Evolutionary conservation across 2,888 invertebrate genomes (phyloP).

Genomic region (Callimorpha dominula): DNA sequence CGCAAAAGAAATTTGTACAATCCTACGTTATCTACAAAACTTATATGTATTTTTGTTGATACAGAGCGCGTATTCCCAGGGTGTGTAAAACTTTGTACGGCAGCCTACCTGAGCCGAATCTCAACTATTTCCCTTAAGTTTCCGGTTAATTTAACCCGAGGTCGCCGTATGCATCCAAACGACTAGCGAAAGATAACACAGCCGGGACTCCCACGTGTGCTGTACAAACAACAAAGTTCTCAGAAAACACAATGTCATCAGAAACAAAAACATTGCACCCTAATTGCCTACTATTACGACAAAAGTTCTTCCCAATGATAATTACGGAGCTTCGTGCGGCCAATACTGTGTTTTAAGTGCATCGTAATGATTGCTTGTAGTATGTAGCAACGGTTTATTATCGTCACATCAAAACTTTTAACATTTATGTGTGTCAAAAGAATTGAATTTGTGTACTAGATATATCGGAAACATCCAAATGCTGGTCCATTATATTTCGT

Average conservation of each 20-base stretch:
- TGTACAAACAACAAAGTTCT: conserved; percentile 74
- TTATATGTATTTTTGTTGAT: conserved; percentile 19
- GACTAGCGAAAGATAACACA: conserved; percentile 56
- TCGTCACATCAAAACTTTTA: not conserved
- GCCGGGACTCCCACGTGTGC: conserved; percentile 77
- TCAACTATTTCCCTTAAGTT: conserved; percentile 81
- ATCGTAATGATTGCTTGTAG: conserved; percentile 43
- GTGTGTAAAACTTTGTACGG: conserved; percentile 54
- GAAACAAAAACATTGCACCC: conserved; percentile 74
- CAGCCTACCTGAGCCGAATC: conserved; percentile 75
- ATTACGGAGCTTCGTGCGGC: conserved; percentile 55
- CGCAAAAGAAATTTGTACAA: conserved; percentile 3
- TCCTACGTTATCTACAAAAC: not conserved
- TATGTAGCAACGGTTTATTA: conserved; percentile 35
- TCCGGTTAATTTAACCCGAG: conserved; percentile 84
- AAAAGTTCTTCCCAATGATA: conserved; percentile 64
- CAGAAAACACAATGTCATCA: conserved; percentile 80
- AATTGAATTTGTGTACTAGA: not conserved
- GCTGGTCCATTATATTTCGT: not conserved
- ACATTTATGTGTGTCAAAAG: not conserved
- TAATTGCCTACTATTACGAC: conserved; percentile 74
- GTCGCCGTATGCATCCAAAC: conserved; percentile 78
- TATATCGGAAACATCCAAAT: not conserved
- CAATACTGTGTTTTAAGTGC: conserved; percentile 46
- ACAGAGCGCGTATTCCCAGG: conserved; percentile 26